A percentile compares a stretch with the other conserved stretches of the same genome.
phyloP scores from a whole-genome alignment of 2,888 invertebrate genomes.

The Sesia bembeciformis region DNA sequence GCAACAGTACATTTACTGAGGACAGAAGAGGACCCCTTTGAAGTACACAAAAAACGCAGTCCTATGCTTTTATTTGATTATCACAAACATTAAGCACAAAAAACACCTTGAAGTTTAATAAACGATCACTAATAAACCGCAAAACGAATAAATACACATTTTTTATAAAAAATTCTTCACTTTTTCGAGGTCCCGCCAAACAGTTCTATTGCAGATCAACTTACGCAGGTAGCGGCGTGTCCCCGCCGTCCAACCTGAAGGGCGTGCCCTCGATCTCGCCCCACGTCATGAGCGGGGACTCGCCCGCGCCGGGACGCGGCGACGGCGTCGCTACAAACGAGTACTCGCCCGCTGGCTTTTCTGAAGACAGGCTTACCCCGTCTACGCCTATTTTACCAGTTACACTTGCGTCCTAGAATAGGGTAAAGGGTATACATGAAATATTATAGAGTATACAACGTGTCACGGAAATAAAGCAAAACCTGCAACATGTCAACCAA shows the following conservation, averaged over 20 bases:
- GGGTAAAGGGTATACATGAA: too few species aligned
- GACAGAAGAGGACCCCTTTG: too few species aligned
- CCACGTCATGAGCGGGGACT: constrained; percentile 99
- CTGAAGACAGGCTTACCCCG: constrained; percentile 82
- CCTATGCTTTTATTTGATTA: too few species aligned
- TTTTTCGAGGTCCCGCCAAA: too few species aligned
- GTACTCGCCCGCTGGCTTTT: constrained; percentile 49
- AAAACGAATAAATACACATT: neutral
- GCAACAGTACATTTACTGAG: too few species aligned
- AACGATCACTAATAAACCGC: too few species aligned
- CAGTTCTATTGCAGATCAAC: constrained; percentile 14
- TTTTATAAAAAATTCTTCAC: neutral
- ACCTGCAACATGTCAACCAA: too few species aligned
- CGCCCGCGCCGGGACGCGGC: constrained; percentile 83
- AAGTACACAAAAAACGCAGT: too few species aligned
- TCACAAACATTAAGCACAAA: too few species aligned
- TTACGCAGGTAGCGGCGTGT: constrained; percentile 84
- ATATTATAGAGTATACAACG: too few species aligned
- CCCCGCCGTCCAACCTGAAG: constrained; percentile 92
- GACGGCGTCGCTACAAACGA: constrained; percentile 88
- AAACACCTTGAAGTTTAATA: too few species aligned
- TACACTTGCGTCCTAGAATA: constrained; percentile 56
- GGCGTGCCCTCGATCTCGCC: constrained; percentile 99
- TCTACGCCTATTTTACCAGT: constrained; percentile 94
- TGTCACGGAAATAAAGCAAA: too few species aligned